Evolutionary conservation across 2,888 invertebrate genomes (phyloP).

Genomic region (Apotomis betuletana): DNA sequence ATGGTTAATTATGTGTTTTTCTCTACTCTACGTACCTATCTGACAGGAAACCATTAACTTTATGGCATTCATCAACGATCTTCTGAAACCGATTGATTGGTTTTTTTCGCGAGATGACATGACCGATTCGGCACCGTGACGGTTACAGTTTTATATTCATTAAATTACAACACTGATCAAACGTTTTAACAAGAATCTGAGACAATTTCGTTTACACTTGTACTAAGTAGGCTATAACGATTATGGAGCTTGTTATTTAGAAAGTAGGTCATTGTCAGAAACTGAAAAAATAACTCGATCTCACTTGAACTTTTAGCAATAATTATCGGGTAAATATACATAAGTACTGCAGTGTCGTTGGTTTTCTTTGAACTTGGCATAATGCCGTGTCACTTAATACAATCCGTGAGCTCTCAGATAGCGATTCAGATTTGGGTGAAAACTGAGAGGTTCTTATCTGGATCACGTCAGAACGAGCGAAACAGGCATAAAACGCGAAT

Average conservation of each 20-base stretch:
- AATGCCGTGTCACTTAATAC: no score
- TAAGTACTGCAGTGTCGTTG: no score
- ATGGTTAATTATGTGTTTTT: conserved; percentile 48
- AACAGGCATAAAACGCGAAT: no score
- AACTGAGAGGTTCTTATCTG: no score
- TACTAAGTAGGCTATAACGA: conserved; percentile 6
- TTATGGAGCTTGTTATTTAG: conserved; percentile 46
- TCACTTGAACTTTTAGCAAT: conserved; percentile 7
- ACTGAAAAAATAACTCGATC: conserved; percentile 12
- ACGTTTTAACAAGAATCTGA: conserved; percentile 44
- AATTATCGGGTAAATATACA: not conserved
- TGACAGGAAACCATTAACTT: conserved; percentile 58
- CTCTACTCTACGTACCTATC: conserved; percentile 34
- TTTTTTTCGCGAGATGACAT: conserved; percentile 52
- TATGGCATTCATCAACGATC: conserved; percentile 48
- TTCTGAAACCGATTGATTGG: conserved; percentile 57
- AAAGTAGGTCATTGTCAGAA: conserved; percentile 71
- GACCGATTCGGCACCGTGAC: conserved; percentile 32
- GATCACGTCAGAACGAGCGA: no score
- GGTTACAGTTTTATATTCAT: conserved; percentile 22
- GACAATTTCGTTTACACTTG: conserved; percentile 51
- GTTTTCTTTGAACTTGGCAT: no score
- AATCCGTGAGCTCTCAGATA: no score
- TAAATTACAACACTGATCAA: conserved; percentile 25
- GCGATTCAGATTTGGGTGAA: no score